A percentile compares a stretch with the other conserved stretches of the same genome.
Evolutionary conservation across 2,113 vertebrate species (phyloP).

Genomic region (Toxotes jaculatrix): DNA sequence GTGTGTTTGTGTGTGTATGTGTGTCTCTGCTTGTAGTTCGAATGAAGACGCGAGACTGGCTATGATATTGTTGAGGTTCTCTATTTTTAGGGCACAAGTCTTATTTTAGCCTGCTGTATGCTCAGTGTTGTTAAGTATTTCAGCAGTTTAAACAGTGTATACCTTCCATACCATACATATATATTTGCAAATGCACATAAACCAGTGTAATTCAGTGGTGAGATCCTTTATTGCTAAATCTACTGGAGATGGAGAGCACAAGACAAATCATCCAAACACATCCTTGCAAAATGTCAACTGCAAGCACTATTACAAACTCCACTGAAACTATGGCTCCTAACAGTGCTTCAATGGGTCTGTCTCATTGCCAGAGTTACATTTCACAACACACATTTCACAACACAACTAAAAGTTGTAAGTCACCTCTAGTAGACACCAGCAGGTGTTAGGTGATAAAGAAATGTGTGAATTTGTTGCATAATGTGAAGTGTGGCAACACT

Average conservation of each 20-base stretch:
- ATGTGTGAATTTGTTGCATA: not conserved
- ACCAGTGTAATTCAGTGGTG: not conserved
- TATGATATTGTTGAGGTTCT: constrained; percentile 22
- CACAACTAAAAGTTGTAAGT: not conserved
- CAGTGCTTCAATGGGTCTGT: constrained; percentile 2
- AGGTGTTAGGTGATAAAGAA: not conserved
- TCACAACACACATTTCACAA: constrained; percentile 14
- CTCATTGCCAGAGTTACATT: constrained; percentile 9
- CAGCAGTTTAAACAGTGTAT: not conserved
- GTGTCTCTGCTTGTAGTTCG: constrained; percentile 26
- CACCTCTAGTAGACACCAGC: not conserved
- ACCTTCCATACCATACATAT: not conserved
- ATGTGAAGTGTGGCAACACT: not conserved
- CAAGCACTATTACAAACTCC: not conserved
- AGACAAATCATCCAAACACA: not conserved
- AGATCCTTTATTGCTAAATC: constrained; percentile 3
- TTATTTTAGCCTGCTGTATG: not conserved
- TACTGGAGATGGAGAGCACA: not conserved
- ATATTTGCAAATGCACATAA: not conserved
- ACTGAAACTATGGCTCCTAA: constrained; percentile 19
- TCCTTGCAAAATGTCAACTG: not conserved
- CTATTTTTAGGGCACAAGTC: constrained; percentile 12
- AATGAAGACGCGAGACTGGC: constrained; percentile 23
- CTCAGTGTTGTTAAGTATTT: constrained; percentile 3
- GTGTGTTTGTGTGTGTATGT: constrained; percentile 29